These are phyloP conservation scores for Leptinotarsa lineolata DNA, from an alignment of 1,140 invertebrate species.

Conservation along the genomic window DNA sequence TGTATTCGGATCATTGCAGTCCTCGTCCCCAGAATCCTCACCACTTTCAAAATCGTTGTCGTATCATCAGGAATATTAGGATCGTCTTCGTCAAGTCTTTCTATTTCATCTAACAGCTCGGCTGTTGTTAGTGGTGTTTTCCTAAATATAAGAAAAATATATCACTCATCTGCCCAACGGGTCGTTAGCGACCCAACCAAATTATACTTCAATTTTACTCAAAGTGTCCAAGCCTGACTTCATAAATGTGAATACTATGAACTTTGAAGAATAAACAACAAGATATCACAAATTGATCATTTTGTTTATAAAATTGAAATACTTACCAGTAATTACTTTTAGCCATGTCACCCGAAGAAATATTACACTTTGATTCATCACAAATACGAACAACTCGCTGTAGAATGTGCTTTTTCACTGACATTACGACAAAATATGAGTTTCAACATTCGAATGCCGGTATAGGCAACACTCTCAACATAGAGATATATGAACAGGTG, in stretches of 20 bases:
- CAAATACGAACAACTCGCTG: not conserved
- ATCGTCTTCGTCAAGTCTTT: too few relatives aligned
- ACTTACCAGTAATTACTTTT: not conserved
- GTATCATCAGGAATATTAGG: too few relatives aligned
- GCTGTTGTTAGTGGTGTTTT: too few relatives aligned
- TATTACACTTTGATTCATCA: not conserved
- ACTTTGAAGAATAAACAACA: slow-evolving; percentile 1
- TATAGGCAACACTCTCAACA: too few relatives aligned
- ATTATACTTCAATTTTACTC: slow-evolving; percentile 1
- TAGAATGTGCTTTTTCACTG: not conserved
- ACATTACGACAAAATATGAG: too few relatives aligned
- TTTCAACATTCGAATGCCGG: too few relatives aligned
- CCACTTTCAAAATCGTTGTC: too few relatives aligned
- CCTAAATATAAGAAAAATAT: too few relatives aligned
- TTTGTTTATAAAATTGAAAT: not conserved
- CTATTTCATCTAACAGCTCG: too few relatives aligned
- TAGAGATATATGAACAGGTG: too few relatives aligned
- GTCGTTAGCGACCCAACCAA: not conserved
- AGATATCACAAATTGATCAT: slow-evolving; percentile 1
- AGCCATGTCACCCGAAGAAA: not conserved
- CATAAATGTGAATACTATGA: not conserved
- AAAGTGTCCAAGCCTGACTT: not conserved
- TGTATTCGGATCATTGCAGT: too few relatives aligned
- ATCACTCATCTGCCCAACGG: not conserved
- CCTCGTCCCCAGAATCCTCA: too few relatives aligned